These are phyloP conservation scores for Achatina immaculata DNA, from an alignment of 1,140 invertebrate genomes.

Conservation along the genomic window DNA sequence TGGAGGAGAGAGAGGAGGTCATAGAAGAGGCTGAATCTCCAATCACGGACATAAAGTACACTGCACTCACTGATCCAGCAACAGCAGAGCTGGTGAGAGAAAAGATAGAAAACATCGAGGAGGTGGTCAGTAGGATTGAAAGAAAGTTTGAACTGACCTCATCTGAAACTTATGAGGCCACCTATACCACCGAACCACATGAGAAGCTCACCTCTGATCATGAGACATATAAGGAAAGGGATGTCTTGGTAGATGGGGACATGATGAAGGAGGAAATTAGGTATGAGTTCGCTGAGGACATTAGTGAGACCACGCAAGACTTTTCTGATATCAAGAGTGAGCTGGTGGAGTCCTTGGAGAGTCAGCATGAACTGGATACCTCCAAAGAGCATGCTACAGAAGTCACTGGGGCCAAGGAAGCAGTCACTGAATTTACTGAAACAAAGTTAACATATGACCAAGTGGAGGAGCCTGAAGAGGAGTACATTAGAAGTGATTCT, in stretches of 20 bases:
- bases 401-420: not conserved
- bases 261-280: not conserved
- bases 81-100: constrained; percentile 36
- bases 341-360: constrained; percentile 27
- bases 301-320: constrained; percentile 37
- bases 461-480: not conserved
- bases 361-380: constrained; percentile 20
- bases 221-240: not conserved
- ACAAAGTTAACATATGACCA: not conserved
- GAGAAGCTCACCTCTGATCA: not conserved
- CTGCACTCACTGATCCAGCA: constrained; percentile 10
- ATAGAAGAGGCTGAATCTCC: constrained; percentile 17
- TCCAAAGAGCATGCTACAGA: not conserved
- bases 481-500: not conserved
- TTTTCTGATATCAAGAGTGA: constrained; percentile 38
- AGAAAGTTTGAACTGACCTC: constrained; percentile 22
- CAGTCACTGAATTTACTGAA: not conserved
- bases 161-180: not conserved
- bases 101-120: constrained; percentile 33
- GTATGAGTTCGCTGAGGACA: constrained; percentile 24
- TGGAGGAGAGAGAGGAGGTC: not conserved
- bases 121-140: constrained; percentile 32
- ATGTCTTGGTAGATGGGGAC: not conserved
- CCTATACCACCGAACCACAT: not conserved
- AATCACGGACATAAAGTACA: constrained; percentile 27